Percentiles rank a stretch among this genome's conserved stretches.
phyloP scores from a whole-genome alignment of 2,888 invertebrate species.

The Trisateles emortualis region DNA sequence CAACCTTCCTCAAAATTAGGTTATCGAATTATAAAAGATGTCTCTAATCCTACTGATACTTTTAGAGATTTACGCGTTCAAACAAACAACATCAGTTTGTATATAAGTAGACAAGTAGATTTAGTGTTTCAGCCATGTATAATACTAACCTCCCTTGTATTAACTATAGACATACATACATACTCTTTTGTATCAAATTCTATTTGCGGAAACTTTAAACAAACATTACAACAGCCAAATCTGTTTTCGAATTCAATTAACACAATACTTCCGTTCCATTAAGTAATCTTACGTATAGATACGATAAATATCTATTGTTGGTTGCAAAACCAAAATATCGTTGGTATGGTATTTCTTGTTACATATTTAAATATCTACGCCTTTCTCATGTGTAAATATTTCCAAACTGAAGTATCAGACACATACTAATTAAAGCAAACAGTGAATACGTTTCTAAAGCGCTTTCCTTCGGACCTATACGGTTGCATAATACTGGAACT shows the following conservation, averaged over 20 bases:
- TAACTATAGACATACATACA: background rate
- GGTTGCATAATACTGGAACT: slow-evolving; percentile 52
- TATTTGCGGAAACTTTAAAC: background rate
- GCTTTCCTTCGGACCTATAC: slow-evolving; percentile 48
- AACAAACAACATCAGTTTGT: too few species aligned
- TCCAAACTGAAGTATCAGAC: slow-evolving; percentile 11
- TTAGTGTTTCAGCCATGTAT: too few species aligned
- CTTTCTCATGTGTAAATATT: slow-evolving; percentile 19
- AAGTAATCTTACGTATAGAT: slow-evolving; percentile 5
- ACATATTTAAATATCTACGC: slow-evolving; percentile 14
- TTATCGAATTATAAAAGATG: too few species aligned
- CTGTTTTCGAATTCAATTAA: slow-evolving; percentile 18
- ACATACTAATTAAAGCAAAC: slow-evolving; percentile 18
- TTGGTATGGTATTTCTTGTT: slow-evolving; percentile 16
- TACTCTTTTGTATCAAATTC: background rate
- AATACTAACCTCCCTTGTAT: background rate
- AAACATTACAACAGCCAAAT: slow-evolving; percentile 3
- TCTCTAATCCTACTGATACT: too few species aligned
- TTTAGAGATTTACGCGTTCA: too few species aligned
- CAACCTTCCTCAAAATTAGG: too few species aligned
- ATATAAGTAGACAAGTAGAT: too few species aligned
- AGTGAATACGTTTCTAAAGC: slow-evolving; percentile 50
- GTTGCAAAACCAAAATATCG: slow-evolving; percentile 17
- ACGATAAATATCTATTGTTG: slow-evolving; percentile 1
- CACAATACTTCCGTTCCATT: slow-evolving; percentile 6